phyloP scores from a whole-genome alignment of 2,797 vertebrate genomes.

The Eupleurogrammus muticus region DNA sequence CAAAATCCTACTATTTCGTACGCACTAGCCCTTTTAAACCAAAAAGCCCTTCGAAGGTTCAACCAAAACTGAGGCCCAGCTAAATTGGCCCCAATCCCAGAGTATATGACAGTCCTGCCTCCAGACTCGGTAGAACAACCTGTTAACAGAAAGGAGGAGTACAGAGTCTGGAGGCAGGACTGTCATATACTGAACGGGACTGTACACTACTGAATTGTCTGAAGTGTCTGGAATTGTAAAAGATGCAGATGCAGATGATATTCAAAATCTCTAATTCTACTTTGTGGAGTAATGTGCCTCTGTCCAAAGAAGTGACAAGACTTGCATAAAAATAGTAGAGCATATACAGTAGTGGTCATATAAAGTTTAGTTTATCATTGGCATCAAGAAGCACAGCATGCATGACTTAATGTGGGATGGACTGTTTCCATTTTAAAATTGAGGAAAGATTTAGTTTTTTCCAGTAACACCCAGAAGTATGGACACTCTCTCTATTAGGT shows the following conservation, averaged over 20 bases:
- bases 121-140: too few relatives aligned
- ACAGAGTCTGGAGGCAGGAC: too few relatives aligned
- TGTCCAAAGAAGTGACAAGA: not conserved
- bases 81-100: too few relatives aligned
- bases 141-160: too few relatives aligned
- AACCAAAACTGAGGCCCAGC: too few relatives aligned
- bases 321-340: not conserved
- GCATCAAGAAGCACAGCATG: constrained; percentile 10
- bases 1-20: too few relatives aligned
- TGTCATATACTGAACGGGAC: too few relatives aligned
- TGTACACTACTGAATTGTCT: constrained; percentile 15
- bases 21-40: too few relatives aligned
- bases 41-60: too few relatives aligned
- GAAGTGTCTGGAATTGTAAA: constrained; percentile 36
- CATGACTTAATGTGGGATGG: constrained; percentile 18
- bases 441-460: constrained; percentile 49
- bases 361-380: constrained; percentile 19
- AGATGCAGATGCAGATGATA: constrained; percentile 5
- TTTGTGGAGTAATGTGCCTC: constrained; percentile 5
- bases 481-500: constrained; percentile 24
- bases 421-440: constrained; percentile 46
- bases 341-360: constrained; percentile 1
- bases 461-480: constrained; percentile 44
- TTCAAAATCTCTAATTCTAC: constrained; percentile 17
- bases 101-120: constrained; percentile 50